Evolutionary conservation across 2,797 vertebrate genomes (phyloP).

Genomic region (Clarias pachynema): DNA sequence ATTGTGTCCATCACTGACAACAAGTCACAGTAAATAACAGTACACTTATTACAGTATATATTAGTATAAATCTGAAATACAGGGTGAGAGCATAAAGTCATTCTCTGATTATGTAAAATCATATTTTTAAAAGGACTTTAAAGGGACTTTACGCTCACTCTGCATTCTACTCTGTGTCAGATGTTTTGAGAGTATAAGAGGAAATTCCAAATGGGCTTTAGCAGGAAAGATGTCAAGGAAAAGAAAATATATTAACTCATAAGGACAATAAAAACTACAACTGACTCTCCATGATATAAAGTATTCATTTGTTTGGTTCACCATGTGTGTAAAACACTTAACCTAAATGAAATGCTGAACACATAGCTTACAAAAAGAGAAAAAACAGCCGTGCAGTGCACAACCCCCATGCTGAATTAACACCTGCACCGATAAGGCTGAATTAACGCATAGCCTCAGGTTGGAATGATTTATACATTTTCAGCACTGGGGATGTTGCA

Average conservation of each 20-base stretch:
- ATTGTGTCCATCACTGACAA: background rate
- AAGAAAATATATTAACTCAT: background rate
- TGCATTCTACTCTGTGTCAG: background rate
- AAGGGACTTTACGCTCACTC: too few relatives aligned
- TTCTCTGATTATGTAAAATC: too few relatives aligned
- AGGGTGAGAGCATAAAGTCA: too few relatives aligned
- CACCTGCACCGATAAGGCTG: constrained; percentile 17
- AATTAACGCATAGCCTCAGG: background rate
- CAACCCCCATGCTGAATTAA: background rate
- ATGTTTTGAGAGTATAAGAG: background rate
- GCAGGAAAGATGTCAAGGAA: background rate
- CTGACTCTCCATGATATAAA: background rate
- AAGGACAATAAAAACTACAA: background rate
- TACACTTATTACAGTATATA: background rate
- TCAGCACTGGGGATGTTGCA: constrained; percentile 10
- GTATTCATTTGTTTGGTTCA: background rate
- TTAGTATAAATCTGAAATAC: background rate
- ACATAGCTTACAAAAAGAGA: background rate
- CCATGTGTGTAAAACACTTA: background rate
- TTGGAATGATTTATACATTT: background rate
- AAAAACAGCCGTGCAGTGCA: background rate
- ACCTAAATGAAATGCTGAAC: background rate
- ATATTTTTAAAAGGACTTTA: too few relatives aligned
- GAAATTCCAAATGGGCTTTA: background rate
- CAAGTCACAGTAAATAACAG: background rate